A percentile compares a stretch with the other conserved stretches of the same genome.
Conservation (phyloP, 2,113 vertebrate genomes). For the Tor tambroides region DNA sequence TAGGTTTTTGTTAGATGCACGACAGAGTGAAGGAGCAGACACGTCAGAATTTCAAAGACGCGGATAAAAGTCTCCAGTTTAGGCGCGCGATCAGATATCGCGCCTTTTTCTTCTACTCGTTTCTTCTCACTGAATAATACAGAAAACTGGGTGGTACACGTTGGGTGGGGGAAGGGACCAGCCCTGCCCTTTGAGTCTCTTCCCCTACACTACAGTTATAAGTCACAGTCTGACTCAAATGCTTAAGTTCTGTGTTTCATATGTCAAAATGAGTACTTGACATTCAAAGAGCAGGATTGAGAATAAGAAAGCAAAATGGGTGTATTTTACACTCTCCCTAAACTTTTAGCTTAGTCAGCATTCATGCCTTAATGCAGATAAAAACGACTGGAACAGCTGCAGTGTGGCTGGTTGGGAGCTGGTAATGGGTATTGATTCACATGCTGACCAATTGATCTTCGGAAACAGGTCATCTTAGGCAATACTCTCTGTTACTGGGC, state of each 20-base stretch:
- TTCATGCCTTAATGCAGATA: slow-evolving; percentile 1
- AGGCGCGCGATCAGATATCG: slow-evolving; percentile 13
- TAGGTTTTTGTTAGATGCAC: not conserved
- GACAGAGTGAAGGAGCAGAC: not conserved
- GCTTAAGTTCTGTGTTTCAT: not conserved
- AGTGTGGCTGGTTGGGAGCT: no score
- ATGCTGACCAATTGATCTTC: not conserved
- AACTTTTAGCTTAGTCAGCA: not conserved
- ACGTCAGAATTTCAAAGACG: not conserved
- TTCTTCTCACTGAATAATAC: not conserved
- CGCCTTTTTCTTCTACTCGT: not conserved
- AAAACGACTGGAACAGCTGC: not conserved
- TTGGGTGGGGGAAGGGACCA: not conserved
- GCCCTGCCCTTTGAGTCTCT: slow-evolving; percentile 1
- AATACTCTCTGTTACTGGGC: no score
- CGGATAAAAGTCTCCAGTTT: not conserved
- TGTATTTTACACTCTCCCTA: not conserved
- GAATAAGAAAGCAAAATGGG: not conserved
- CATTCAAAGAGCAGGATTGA: not conserved
- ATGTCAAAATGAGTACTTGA: not conserved
- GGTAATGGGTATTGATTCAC: not conserved
- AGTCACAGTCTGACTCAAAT: not conserved
- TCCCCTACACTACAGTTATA: not conserved
- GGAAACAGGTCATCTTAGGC: not conserved
- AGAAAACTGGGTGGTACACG: not conserved